Conservation (phyloP, 92 coral and sea anemone genomes). For the Umimayanthus chanpuru region DNA sequence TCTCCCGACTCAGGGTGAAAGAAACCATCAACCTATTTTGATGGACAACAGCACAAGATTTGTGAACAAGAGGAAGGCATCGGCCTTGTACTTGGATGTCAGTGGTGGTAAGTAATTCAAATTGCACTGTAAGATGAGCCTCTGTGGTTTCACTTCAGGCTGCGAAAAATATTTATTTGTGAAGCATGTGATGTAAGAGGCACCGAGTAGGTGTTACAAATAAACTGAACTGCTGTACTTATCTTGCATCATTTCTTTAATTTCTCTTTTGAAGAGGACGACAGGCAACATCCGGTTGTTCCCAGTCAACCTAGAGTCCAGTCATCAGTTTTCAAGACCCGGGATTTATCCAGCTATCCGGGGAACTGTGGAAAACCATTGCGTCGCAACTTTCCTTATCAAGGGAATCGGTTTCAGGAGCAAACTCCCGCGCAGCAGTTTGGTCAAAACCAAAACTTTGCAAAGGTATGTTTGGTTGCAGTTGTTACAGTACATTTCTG, state of each 20-base stretch:
- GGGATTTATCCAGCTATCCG: not conserved
- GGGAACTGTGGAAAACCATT: not conserved
- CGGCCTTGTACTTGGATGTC: not conserved
- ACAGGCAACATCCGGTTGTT: not conserved
- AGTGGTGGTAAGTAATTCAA: not conserved
- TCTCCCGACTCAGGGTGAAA: too few relatives aligned
- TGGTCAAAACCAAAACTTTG: not conserved
- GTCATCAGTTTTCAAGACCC: slow-evolving; percentile 9
- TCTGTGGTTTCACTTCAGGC: too few relatives aligned
- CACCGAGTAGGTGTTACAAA: not conserved
- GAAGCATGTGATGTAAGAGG: too few relatives aligned
- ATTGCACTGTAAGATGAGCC: too few relatives aligned
- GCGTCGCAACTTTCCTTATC: not conserved
- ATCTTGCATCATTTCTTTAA: too few relatives aligned
- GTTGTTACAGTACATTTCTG: too few relatives aligned
- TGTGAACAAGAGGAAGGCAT: slow-evolving; percentile 27
- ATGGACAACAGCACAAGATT: not conserved
- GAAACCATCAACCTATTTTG: too few relatives aligned
- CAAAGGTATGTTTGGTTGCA: not conserved
- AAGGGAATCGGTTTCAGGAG: not conserved
- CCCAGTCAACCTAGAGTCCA: not conserved
- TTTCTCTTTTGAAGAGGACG: not conserved
- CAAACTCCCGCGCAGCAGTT: not conserved
- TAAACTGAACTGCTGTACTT: not conserved
- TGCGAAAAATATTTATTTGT: too few relatives aligned